Conservation (phyloP, 2,113 vertebrate species). For the Gallinago paraguaiae region DNA sequence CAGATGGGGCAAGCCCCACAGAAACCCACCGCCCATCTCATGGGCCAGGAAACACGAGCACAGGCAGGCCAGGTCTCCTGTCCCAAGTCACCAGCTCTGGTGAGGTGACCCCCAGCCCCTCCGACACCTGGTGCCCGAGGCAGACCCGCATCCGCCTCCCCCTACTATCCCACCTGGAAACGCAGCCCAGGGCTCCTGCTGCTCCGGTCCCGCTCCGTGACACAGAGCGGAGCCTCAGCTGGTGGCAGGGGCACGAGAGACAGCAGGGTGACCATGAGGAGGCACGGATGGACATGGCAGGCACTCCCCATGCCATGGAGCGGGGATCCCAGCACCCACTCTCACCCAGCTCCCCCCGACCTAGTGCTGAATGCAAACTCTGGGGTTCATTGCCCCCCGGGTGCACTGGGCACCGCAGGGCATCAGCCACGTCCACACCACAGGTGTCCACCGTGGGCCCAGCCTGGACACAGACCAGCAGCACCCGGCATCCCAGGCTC, state of each 20-base stretch:
- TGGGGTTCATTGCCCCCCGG: accelerated
- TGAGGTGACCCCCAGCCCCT: not conserved
- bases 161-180: not conserved
- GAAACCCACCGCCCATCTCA: not conserved
- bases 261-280: not conserved
- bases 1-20: not conserved
- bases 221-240: not conserved
- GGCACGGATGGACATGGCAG: not conserved
- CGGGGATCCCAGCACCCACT: accelerated
- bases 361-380: accelerated
- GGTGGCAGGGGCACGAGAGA: not conserved
- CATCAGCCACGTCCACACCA: not conserved
- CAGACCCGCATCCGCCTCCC: not conserved
- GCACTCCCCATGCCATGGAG: accelerated
- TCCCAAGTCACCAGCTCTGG: not conserved
- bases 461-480: not conserved
- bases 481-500: accelerated
- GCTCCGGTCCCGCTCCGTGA: not conserved
- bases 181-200: accelerated
- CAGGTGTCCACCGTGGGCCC: not conserved
- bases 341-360: not conserved
- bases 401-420: accelerated
- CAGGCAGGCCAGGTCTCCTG: not conserved
- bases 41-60: accelerated
- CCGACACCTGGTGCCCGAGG: accelerated